Base-by-base conservation (phyloP, 1,140 invertebrate genomes). In the Apis cerana region DNA sequence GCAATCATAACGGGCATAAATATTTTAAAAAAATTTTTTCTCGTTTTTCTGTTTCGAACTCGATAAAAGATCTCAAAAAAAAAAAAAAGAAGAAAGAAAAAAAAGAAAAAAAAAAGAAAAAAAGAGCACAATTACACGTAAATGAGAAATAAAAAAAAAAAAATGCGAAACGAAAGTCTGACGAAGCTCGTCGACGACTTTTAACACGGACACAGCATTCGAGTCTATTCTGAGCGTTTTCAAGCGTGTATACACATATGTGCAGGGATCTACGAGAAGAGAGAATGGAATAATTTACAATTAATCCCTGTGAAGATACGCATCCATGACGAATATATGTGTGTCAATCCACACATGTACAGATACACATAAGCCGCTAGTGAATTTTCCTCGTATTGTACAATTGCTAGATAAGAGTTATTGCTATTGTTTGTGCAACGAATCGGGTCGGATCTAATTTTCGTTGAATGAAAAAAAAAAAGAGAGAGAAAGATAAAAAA, bases 241-340 rank as follows among this genome's bases (percentile, higher is more conserved):
- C 11, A 52, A 79, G 19, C 48, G 33, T 19, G 54, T 64, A 67
- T 52, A 12, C 48, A 70, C 68, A 50, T 50, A 54, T 70, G 69
- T 68, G 43, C 76, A 43, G 50, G 12, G 9, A 64, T 64, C n/a
- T 27, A 56, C 59, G 78, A n/a, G 15, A 67, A 75, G 58, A 62
- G 71, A 75, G 79, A 75, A 65, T 75, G 69, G 70, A 80, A 80
- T 74, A 80, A 80, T 64, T 80, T 80, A 64, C 56, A 71, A 79
- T 79, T 79, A 79, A 71, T 79, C 67, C 67, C 77, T 43, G 27
- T 56, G 67, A 50, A 43, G 65, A 78, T 70, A 59, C 76, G 76
- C 33, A 64, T 62, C 50, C 69, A 48, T 64, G 78, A 80, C 69
- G 59, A 75, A 61, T 48, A 75, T n/a, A 65, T 48, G 54, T 19